These are phyloP conservation scores for Echeneis naucrates DNA, from an alignment of 2,797 vertebrate species.

Conservation along the genomic window DNA sequence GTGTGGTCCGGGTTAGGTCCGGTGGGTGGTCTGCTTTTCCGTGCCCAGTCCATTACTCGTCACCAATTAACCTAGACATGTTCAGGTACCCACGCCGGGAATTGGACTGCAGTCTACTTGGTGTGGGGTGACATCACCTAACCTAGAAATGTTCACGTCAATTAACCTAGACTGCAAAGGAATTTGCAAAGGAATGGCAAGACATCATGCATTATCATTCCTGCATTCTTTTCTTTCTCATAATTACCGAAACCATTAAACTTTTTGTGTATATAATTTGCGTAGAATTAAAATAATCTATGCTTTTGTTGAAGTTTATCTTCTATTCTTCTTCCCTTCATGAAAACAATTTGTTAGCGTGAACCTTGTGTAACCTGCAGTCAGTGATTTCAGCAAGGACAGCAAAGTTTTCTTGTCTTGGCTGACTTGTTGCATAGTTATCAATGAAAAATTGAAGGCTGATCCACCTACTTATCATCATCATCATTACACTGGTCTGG, in stretches of 20 bases:
- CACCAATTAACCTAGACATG: too few species aligned
- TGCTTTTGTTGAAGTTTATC: background rate
- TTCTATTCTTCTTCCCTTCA: conserved; percentile 2
- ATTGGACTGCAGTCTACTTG: too few species aligned
- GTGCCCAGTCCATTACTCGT: too few species aligned
- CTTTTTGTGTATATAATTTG: background rate
- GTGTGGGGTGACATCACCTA: too few species aligned
- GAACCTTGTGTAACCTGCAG: conserved; percentile 48
- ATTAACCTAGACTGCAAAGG: too few species aligned
- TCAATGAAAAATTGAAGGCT: conserved; percentile 23
- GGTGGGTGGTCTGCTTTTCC: too few species aligned
- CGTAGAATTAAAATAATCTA: background rate
- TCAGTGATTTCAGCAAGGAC: conserved; percentile 27
- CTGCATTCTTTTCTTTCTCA: background rate
- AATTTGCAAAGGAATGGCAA: background rate
- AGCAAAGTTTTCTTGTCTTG: conserved; percentile 25
- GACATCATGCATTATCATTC: background rate
- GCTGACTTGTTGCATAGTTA: conserved; percentile 39
- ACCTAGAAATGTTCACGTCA: too few species aligned
- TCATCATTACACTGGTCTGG: conserved; percentile 39
- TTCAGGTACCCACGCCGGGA: too few species aligned
- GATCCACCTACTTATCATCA: conserved; percentile 39
- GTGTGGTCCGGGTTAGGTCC: too few species aligned
- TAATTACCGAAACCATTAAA: background rate
- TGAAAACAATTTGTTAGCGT: conserved; percentile 21